Evolutionary conservation across 2,797 vertebrate species (phyloP), one percentile per base, ranked within the genome.

Genomic region (Momotus momota): DNA sequence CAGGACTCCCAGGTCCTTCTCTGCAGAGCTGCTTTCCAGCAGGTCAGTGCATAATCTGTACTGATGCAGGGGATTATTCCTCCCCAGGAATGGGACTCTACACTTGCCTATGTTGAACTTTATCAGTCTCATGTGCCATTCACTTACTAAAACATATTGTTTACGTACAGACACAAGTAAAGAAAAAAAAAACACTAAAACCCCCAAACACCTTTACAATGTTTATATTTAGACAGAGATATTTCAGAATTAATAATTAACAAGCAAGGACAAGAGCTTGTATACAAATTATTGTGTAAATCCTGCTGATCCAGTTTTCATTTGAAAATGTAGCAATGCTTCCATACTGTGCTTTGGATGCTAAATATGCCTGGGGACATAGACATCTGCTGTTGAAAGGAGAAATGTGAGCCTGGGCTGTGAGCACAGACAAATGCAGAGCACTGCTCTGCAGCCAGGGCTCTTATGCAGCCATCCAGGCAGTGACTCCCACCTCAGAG

Each of bases 401-500:
- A 52, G 49, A 45, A 64, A 49, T 33, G 25, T 29, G 31, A 52
- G 14, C 10, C 20, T 9, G 15, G 5, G 9, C 12, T 48, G 15
- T 58, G 45, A 31, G 9, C 1, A 0, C 23, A 29, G 52, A 22
- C 38, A 46, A 7, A n/a, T 20, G 13, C 10, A 60, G n/a, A 64
- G 46, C 22, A 33, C 23, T 5, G 12, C 6, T n/a, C 35, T 27
- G 48, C 46, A 52, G 20, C 45, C 72, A 55, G 61, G 61, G 48
- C 7, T 49, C 41, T 35, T 17, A 6, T 19, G 18, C 4, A 55
- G 12, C 22, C 57, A 49, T 20, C 31, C 25, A 26, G 35, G 20
- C 8, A 54, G 26, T 25, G 46, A 43, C 3, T 90, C 20, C 40
- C 26, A 17, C 43, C 73, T 35, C 0, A 0, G 17, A 54, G 29